Evolutionary conservation across 2,113 vertebrate species (phyloP).

Genomic region (Istiophorus platypterus): DNA sequence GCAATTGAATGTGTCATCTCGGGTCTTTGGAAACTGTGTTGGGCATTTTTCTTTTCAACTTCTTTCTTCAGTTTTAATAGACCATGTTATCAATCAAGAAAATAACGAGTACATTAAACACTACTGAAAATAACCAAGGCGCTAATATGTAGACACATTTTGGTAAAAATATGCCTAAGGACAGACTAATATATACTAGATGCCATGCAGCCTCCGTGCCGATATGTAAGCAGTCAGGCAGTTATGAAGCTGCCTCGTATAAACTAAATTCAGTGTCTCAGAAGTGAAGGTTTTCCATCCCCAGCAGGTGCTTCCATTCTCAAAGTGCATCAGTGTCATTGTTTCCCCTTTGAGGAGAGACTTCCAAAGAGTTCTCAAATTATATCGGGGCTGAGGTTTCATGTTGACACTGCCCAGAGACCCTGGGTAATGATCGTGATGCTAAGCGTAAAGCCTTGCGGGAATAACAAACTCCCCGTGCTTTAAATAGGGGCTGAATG

Average conservation of each 20-base stretch:
- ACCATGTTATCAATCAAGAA: neutral
- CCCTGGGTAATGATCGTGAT: slow-evolving; percentile 77
- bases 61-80: neutral
- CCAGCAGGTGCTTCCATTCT: slow-evolving; percentile 59
- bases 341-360: slow-evolving; percentile 73
- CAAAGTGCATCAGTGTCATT: slow-evolving; percentile 71
- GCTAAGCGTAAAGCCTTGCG: slow-evolving; percentile 69
- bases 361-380: slow-evolving; percentile 76
- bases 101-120: neutral
- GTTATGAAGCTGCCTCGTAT: slow-evolving; percentile 44
- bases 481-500: slow-evolving; percentile 59
- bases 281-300: slow-evolving; percentile 69
- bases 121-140: neutral
- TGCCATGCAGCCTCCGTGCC: neutral
- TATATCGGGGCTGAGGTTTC: slow-evolving; percentile 71
- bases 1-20: neutral
- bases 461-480: slow-evolving; percentile 70
- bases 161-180: neutral
- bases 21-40: neutral
- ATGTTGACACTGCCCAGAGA: slow-evolving; percentile 73
- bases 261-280: slow-evolving; percentile 46
- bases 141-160: neutral
- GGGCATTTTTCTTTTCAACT: neutral
- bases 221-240: slow-evolving; percentile 44
- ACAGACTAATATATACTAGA: slow-evolving; percentile 7